Base-by-base conservation (phyloP, 1,140 invertebrate genomes). In the Amyelois transitella region DNA sequence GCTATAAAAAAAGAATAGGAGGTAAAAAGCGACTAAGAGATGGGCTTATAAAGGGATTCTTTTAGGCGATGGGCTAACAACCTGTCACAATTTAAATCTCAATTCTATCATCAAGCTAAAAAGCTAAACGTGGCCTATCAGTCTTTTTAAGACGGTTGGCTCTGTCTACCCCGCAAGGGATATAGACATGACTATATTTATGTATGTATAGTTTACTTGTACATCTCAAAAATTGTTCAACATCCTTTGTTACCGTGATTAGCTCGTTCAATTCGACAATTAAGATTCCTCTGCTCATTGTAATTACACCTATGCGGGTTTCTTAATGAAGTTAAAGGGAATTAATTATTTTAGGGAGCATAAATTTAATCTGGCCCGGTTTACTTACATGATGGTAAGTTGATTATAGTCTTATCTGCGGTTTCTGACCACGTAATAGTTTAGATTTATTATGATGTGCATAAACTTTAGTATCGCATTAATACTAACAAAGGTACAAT, bases 221-320 rank as follows among this genome's bases (percentile, higher is more conserved):
- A n/a, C n/a, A n/a, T n/a, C n/a, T n/a, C n/a, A n/a, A n/a, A n/a
- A n/a, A n/a, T 6, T n/a, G 45, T 38, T 53, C 0, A 18, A 21
- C 49, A 55, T 49, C 6, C 63, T 55, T 20, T 0, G 1, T 0
- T 2, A 6, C 69, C n/a, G 60, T 83, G 32, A 75, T 65, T 76
- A 17, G 2, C 64, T 18, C 21, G 44, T 75, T 75, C 80, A 82
- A 82, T 87, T 77, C 75, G 63, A 84, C 84, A 81, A 85, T 87
- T 82, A 87, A 85, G 81, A 87, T 87, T 87, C 84, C 84, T 78
- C 66, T 67, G 81, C 62, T 83, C 79, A 81, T 87, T 84, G 80
- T 87, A 87, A 87, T 87, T 85, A 87, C 84, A 87, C 84, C 76
- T 85, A 87, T 87, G 81, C 81, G 81, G 84, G 84, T 81, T 69